These are phyloP conservation scores for Gasterosteus nipponicus DNA, from an alignment of 2,113 vertebrate species.

Conservation along the genomic window DNA sequence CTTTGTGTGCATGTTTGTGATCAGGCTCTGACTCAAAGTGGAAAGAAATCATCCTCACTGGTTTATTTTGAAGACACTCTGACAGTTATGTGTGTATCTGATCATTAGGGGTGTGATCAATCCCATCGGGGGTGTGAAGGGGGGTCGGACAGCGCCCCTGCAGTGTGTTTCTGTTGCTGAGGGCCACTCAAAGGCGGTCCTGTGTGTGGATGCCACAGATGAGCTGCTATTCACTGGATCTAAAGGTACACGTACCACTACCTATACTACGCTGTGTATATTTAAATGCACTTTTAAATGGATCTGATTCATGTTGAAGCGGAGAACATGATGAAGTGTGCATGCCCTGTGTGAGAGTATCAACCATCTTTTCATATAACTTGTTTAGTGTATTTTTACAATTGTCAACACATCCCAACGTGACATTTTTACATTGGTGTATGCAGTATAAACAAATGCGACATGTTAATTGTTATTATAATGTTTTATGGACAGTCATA, in stretches of 20 bases:
- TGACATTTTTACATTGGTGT: background rate
- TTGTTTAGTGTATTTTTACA: background rate
- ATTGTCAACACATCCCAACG: background rate
- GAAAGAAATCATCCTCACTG: background rate
- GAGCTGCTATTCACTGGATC: conserved; percentile 96
- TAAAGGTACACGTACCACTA: conserved; percentile 84
- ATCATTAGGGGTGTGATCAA: conserved; percentile 91
- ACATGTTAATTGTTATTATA: background rate
- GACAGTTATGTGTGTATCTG: conserved; percentile 40
- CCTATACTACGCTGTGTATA: background rate
- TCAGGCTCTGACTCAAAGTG: conserved; percentile 7
- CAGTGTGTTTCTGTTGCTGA: conserved; percentile 94
- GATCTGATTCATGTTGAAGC: background rate
- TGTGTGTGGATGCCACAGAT: conserved; percentile 95
- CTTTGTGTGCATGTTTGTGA: conserved; percentile 54
- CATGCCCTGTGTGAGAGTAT: background rate
- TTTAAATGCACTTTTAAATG: background rate
- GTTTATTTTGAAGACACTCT: conserved; percentile 20
- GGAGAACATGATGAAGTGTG: conserved; percentile 1
- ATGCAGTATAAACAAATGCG: background rate
- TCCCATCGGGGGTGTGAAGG: conserved; percentile 90
- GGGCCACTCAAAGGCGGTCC: conserved; percentile 95
- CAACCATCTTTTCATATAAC: background rate
- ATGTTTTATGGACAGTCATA: background rate
- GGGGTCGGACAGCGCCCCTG: conserved; percentile 89